Base-by-base conservation (phyloP, 2,113 vertebrate species). In the Thalassoma bifasciatum region DNA sequence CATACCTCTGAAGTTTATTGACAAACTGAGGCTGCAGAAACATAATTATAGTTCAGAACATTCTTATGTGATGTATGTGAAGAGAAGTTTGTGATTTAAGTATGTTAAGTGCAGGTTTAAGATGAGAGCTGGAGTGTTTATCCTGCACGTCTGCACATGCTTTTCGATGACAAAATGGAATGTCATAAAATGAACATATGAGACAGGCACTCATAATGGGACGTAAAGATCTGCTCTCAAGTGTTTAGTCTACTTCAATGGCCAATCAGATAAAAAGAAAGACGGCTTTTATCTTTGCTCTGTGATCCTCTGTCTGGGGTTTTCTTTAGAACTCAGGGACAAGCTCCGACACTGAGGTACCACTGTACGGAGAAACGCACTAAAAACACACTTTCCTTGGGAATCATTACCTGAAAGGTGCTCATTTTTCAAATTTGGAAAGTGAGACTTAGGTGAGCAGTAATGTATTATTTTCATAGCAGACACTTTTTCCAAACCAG, bases 231-330 rank as follows among this genome's bases (percentile, higher is more conserved):
- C 26, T 30, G 24, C n/a, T 21, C 19, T 8, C 47, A 42, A 58
- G 23, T 78, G 70, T 83, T 85, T 76, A 58, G 65, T 84, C 74
- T 82, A 69, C 47, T 67, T 62, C 68, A 44, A 10, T 22, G 47
- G 65, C 53, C 56, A 59, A 78, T 75, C 77, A 87, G 72, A 82
- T 82, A 84, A 87, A 30, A 72, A 78, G 52, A 40, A 10, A 67
- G 49, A 19, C 47, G 46, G 54, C 57, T 73, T 66, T 62, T 49
- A 71, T 79, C 52, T 30, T 9, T 16, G 60, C 26, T 3, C 67
- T 38, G 60, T 42, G 44, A 36, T 38, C 19, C 24, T 10, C 13
- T 36, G 56, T 78, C 53, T 68, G 42, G 34, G 56, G 23, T 71
- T 44, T 40, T 52, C 26, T 26, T 21, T 17, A 21, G 53, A 75